phyloP scores from a whole-genome alignment of 2,888 invertebrate genomes.

The Callyntrura sp. region DNA sequence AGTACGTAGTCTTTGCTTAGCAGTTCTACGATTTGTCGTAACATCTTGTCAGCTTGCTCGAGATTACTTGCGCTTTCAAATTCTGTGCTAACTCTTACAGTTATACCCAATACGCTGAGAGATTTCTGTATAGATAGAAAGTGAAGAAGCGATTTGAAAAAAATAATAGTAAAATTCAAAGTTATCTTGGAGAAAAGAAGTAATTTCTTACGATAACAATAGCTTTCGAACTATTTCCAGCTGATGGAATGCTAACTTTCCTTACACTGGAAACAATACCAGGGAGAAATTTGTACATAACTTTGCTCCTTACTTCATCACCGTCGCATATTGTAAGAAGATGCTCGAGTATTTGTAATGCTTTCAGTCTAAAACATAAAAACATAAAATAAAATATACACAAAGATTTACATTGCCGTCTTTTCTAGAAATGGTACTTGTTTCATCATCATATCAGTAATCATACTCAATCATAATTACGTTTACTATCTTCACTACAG shows the following conservation, averaged over 20 bases:
- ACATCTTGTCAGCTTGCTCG: constrained; percentile 66
- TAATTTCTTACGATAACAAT: constrained; percentile 47
- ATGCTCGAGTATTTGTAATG: constrained; percentile 68
- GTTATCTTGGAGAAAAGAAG: no score
- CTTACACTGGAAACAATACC: constrained; percentile 78
- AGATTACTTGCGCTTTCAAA: constrained; percentile 55
- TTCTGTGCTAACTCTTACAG: constrained; percentile 58
- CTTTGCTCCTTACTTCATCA: constrained; percentile 57
- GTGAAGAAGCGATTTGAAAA: no score
- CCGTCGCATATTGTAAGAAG: constrained; percentile 66
- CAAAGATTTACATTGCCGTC: no score
- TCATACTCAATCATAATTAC: not conserved
- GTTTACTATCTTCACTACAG: no score
- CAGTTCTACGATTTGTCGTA: constrained; percentile 62
- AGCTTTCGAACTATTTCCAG: constrained; percentile 66
- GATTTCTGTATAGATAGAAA: constrained; percentile 68
- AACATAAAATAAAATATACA: not conserved
- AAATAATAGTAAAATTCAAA: no score
- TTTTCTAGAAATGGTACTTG: no score
- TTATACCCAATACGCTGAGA: constrained; percentile 53
- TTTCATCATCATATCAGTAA: no score
- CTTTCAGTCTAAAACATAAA: constrained; percentile 58
- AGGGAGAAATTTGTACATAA: constrained; percentile 80
- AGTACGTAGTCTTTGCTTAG: constrained; percentile 72
- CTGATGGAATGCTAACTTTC: constrained; percentile 69